phyloP scores from a whole-genome alignment of 2,113 vertebrate species.

The Brienomyrus longianalis region DNA sequence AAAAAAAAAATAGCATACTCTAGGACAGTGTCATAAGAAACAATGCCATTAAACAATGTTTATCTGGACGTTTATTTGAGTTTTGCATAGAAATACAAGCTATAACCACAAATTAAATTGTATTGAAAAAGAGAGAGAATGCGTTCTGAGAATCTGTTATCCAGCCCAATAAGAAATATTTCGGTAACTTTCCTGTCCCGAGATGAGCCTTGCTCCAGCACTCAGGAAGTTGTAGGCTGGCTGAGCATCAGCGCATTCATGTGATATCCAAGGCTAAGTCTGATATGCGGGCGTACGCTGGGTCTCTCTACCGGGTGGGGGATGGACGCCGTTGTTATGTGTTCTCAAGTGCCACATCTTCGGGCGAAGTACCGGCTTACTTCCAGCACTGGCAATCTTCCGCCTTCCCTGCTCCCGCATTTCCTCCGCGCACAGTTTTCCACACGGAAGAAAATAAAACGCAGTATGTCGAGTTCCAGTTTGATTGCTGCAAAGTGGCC shows the following conservation, averaged over 20 bases:
- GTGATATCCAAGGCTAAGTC: constrained; percentile 60
- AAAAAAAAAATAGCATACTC: neutral
- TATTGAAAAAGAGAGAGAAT: neutral
- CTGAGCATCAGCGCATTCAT: constrained; percentile 43
- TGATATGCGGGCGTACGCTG: constrained; percentile 72
- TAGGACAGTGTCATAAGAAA: neutral
- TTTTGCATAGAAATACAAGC: neutral
- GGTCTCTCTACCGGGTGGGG: constrained; percentile 65
- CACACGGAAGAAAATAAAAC: neutral
- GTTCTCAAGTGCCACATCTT: constrained; percentile 91
- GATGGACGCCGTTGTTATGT: constrained; percentile 94
- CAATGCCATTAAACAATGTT: neutral
- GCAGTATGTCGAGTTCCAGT: constrained; percentile 55
- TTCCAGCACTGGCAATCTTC: constrained; percentile 95
- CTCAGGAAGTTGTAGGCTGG: constrained; percentile 53
- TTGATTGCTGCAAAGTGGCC: constrained; percentile 54
- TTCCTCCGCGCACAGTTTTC: constrained; percentile 22
- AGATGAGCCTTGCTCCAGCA: constrained; percentile 50
- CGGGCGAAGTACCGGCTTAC: constrained; percentile 60
- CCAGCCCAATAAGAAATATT: neutral
- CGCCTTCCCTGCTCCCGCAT: constrained; percentile 43
- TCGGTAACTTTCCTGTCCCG: neutral
- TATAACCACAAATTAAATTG: neutral
- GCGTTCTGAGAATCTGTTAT: neutral
- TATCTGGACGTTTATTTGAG: neutral